Evolutionary conservation across 2,888 invertebrate genomes (phyloP).

Genomic region (Globia sparganii): DNA sequence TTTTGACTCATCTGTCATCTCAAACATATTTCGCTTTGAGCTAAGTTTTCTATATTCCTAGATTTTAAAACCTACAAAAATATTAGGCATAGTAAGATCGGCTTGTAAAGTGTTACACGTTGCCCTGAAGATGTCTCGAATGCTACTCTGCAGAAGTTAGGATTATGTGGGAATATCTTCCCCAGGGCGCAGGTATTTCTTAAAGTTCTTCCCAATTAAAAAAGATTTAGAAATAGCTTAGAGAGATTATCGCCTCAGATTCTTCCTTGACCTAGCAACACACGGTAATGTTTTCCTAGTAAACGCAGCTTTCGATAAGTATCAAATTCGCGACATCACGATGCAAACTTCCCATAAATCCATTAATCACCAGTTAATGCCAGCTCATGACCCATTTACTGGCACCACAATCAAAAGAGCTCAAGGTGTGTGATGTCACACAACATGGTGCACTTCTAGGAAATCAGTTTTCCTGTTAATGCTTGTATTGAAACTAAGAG

Average conservation of each 20-base stretch:
- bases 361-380: conserved; percentile 15
- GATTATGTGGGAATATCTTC: not conserved
- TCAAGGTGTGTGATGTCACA: conserved; percentile 52
- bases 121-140: not conserved
- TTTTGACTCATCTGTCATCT: not conserved
- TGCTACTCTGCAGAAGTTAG: not conserved
- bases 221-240: not conserved
- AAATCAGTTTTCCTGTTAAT: conserved; percentile 62
- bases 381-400: conserved; percentile 18
- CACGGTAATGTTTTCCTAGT: not conserved
- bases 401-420: conserved; percentile 37
- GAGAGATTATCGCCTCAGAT: not conserved
- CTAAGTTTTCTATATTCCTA: not conserved
- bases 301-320: not conserved
- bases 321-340: not conserved
- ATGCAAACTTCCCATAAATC: not conserved
- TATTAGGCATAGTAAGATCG: not conserved
- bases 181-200: no score
- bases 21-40: not conserved
- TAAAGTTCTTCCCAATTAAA: not conserved
- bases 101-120: not conserved
- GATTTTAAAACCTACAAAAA: not conserved
- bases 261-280: not conserved
- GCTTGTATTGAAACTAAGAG: conserved; percentile 42
- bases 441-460: conserved; percentile 28